Percentiles rank a stretch among this genome's conserved stretches.
These are phyloP conservation scores for Euleptes europaea DNA, from an alignment of 2,113 vertebrate species.

Conservation along the genomic window DNA sequence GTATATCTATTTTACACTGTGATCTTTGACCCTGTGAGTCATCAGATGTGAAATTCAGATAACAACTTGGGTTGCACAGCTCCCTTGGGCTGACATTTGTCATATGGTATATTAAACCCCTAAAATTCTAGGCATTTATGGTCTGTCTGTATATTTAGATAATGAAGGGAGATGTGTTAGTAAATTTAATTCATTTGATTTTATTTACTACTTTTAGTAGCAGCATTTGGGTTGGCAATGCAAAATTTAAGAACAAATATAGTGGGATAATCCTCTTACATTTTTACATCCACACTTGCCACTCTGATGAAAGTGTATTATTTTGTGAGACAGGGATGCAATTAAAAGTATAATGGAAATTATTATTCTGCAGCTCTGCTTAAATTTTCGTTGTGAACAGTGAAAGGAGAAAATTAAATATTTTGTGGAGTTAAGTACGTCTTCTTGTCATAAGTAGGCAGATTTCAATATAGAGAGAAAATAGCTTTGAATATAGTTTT, in stretches of 20 bases:
- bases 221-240: slow-evolving; percentile 46
- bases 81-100: not conserved
- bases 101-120: not conserved
- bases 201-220: slow-evolving; percentile 57
- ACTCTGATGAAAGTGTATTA: slow-evolving; percentile 30
- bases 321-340: not conserved
- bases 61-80: slow-evolving; percentile 28
- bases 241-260: slow-evolving; percentile 21
- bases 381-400: not conserved
- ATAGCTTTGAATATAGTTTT: not conserved
- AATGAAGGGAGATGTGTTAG: slow-evolving; percentile 25
- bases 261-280: slow-evolving; percentile 23
- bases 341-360: slow-evolving; percentile 39
- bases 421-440: slow-evolving; percentile 27
- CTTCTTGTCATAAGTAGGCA: slow-evolving; percentile 16
- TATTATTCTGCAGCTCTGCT: slow-evolving; percentile 32
- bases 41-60: slow-evolving; percentile 58
- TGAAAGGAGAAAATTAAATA: not conserved
- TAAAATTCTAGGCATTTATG: slow-evolving; percentile 54
- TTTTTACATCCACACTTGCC: slow-evolving; percentile 19
- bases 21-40: slow-evolving; percentile 65
- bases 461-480: slow-evolving; percentile 4
- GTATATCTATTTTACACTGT: slow-evolving; percentile 37
- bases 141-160: slow-evolving; percentile 55
- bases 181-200: slow-evolving; percentile 49